A percentile compares a stretch with the other conserved stretches of the same genome.
These are phyloP conservation scores for Pemphigus obesinymphae DNA, from an alignment of 1,140 invertebrate genomes.

Conservation along the genomic window DNA sequence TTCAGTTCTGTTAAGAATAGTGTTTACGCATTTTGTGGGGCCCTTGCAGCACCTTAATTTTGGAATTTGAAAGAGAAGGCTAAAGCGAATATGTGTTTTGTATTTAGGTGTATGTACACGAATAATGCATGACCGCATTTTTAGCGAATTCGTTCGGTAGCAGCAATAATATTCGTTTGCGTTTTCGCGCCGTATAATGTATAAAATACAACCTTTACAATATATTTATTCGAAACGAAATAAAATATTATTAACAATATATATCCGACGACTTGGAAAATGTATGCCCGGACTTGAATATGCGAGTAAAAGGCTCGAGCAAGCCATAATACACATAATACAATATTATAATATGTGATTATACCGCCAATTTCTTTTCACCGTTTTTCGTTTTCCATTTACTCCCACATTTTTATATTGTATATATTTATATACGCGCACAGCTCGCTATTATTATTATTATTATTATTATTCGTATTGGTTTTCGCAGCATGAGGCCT, in stretches of 20 bases:
- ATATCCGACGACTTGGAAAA: neutral
- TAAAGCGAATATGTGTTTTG: neutral
- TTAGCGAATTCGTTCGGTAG: too few species aligned
- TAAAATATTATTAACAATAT: slow-evolving; percentile 1
- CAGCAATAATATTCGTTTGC: neutral
- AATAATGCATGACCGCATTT: too few species aligned
- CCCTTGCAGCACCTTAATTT: too few species aligned
- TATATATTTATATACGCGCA: too few species aligned
- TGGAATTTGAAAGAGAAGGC: too few species aligned
- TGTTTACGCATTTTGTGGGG: too few species aligned
- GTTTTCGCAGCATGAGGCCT: neutral
- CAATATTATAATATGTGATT: neutral
- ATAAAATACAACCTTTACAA: neutral
- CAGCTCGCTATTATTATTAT: neutral
- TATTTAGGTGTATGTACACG: neutral
- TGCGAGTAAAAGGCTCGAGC: neutral
- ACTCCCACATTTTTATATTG: neutral
- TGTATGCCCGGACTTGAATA: neutral
- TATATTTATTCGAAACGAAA: neutral
- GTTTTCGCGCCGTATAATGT: too few species aligned
- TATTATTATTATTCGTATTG: neutral
- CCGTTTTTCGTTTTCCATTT: neutral
- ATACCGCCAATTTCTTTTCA: slow-evolving; percentile 2
- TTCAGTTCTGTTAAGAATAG: too few species aligned
- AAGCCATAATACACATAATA: too few species aligned